Conservation (phyloP, 1,140 invertebrate species). For the Ptiloglossa arizonensis region DNA sequence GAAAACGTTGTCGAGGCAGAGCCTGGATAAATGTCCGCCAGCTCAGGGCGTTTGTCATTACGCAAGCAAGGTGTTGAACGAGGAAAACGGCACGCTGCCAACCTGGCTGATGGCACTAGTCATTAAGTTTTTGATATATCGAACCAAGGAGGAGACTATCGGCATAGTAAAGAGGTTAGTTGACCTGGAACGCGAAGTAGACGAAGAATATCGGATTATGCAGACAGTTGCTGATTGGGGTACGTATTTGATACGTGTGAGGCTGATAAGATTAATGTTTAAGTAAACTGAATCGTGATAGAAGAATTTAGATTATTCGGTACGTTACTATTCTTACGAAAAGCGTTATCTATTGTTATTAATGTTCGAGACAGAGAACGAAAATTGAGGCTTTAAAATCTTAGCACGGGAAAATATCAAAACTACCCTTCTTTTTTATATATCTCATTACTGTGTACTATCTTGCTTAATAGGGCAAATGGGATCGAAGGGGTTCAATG, state of each 20-base stretch:
- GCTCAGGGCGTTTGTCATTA: constrained; percentile 68
- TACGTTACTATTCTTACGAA: no score
- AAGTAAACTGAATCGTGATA: no score
- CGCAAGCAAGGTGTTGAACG: constrained; percentile 56
- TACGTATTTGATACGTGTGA: neutral
- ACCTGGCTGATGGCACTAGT: constrained; percentile 66
- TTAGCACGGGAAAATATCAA: no score
- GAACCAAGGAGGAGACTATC: constrained; percentile 64
- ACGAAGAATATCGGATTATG: constrained; percentile 64
- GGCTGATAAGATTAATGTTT: no score
- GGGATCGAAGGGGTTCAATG: neutral
- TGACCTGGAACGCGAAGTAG: constrained; percentile 57
- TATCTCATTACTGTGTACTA: neutral
- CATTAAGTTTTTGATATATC: constrained; percentile 74
- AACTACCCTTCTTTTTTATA: no score
- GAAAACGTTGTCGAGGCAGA: constrained; percentile 59
- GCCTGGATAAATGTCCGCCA: constrained; percentile 55
- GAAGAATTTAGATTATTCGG: no score
- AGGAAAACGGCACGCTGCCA: constrained; percentile 55
- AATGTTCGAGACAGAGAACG: no score
- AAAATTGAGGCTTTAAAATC: no score
- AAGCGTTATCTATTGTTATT: no score
- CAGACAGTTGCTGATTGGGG: constrained; percentile 37
- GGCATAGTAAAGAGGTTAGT: constrained; percentile 50
- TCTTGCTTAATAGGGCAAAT: neutral